Evolutionary conservation across 1,140 invertebrate species (phyloP).

Genomic region (Euura saliciscinereae): DNA sequence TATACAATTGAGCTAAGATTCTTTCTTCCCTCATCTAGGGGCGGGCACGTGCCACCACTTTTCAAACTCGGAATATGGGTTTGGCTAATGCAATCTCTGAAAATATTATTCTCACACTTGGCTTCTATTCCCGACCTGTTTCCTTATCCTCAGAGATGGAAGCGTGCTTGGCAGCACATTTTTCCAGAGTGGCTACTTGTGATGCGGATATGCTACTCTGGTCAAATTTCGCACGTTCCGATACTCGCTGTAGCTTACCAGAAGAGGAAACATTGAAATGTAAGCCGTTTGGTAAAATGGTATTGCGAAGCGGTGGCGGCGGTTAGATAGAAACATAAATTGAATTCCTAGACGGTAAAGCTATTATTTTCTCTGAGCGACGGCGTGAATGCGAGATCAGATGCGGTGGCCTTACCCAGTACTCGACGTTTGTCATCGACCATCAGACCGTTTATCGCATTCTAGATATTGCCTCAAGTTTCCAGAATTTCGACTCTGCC

Average conservation of each 20-base stretch:
- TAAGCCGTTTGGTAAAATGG: not conserved
- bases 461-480: too few species aligned
- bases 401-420: too few species aligned
- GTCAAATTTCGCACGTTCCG: conserved; percentile 3
- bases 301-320: not conserved
- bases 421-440: too few species aligned
- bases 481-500: too few species aligned
- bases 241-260: too few species aligned
- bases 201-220: not conserved
- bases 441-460: too few species aligned
- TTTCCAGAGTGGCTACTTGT: conserved; percentile 3
- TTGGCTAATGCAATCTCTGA: too few species aligned
- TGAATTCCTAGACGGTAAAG: not conserved
- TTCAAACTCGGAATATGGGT: not conserved
- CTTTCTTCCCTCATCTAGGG: conserved; percentile 4
- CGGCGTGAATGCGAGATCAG: too few species aligned
- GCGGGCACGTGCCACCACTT: conserved; percentile 36
- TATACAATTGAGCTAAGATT: too few species aligned
- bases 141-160: too few species aligned
- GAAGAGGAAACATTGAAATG: not conserved
- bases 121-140: too few species aligned
- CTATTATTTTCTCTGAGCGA: not conserved
- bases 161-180: not conserved
- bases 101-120: too few species aligned
- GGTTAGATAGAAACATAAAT: not conserved